Base-by-base conservation (phyloP, 1,140 invertebrate genomes). In the Pseudachorutes palmiensis region DNA sequence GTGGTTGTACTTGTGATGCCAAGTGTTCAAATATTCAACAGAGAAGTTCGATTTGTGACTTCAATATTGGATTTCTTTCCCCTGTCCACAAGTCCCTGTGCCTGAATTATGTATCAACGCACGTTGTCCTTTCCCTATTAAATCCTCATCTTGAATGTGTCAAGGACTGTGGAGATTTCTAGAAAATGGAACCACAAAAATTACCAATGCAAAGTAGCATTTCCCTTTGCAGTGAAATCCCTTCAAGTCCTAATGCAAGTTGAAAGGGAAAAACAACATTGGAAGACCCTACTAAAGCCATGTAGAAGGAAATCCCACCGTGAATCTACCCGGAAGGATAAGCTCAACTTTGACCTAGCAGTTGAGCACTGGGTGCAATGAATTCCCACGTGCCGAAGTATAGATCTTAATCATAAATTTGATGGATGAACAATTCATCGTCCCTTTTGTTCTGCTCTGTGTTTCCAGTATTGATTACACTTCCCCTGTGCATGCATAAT, bases 381-480 rank as follows among this genome's bases (percentile, higher is more conserved):
- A 45, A 12, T 9, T 9, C 36, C 36, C 19, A 45, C 9, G 36
- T 12, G 19, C 19, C 9, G 19, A 19, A 45, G 9, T 45, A 45
- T 45, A 19, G 36, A 45, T 12, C 9, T 45, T 45, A 9, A 12
- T 45, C 19, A 45, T 9, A 45, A 45, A 45, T 9, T 45, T 45
- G 36, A 45, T 45, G 36, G 36, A 45, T 45, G 36, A 45, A 45
- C 19, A 45, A 19, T 12, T 45, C 9, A 19, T 12, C 19, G 36
- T 45, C 36, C 19, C 36, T 45, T 12, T 45, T 45, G n/a, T n/a
- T n/a, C n/a, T n/a, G n/a, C n/a, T n/a, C n/a, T n/a, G n/a, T n/a
- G n/a, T n/a, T n/a, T n/a, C n/a, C n/a, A n/a, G 36, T 45, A 45
- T 45, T 45, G 36, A 45, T 45, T 45, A 45, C 36, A 45, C 51